Conservation (phyloP, 2,113 vertebrate species). For the Sisor rabdophorus region DNA sequence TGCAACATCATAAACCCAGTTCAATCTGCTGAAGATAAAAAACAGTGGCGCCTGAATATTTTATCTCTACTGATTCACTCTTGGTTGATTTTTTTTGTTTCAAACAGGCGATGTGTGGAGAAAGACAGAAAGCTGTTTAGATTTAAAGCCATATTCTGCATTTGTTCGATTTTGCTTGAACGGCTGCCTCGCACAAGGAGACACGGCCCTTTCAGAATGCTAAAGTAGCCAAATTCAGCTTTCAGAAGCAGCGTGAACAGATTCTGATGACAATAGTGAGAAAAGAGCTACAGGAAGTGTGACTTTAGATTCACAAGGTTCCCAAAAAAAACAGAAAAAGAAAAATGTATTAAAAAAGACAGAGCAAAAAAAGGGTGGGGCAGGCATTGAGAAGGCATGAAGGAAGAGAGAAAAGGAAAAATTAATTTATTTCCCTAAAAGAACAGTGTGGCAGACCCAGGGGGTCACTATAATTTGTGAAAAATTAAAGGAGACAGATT, state of each 20-base stretch:
- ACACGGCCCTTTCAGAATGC: slow-evolving; percentile 67
- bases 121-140: slow-evolving; percentile 46
- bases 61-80: slow-evolving; percentile 40
- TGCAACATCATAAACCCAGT: slow-evolving; percentile 40
- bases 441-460: slow-evolving; percentile 83
- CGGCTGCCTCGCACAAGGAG: slow-evolving; percentile 59
- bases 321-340: slow-evolving; percentile 34
- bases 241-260: slow-evolving; percentile 68
- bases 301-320: slow-evolving; percentile 50
- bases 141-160: slow-evolving; percentile 44
- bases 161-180: slow-evolving; percentile 60
- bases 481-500: slow-evolving; percentile 99
- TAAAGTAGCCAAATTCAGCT: slow-evolving; percentile 57
- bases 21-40: slow-evolving; percentile 40
- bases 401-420: slow-evolving; percentile 51
- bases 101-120: slow-evolving; percentile 33
- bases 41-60: slow-evolving; percentile 35
- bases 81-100: slow-evolving; percentile 47
- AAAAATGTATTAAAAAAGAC: slow-evolving; percentile 19
- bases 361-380: slow-evolving; percentile 13
- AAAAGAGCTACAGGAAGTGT: slow-evolving; percentile 61
- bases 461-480: slow-evolving; percentile 95
- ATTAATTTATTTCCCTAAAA: slow-evolving; percentile 83
- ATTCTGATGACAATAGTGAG: slow-evolving; percentile 65
- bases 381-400: slow-evolving; percentile 9